A percentile compares a stretch with the other conserved stretches of the same genome.
Conservation (phyloP, 1,140 invertebrate genomes). For the Hyposmocoma kahamanoa region DNA sequence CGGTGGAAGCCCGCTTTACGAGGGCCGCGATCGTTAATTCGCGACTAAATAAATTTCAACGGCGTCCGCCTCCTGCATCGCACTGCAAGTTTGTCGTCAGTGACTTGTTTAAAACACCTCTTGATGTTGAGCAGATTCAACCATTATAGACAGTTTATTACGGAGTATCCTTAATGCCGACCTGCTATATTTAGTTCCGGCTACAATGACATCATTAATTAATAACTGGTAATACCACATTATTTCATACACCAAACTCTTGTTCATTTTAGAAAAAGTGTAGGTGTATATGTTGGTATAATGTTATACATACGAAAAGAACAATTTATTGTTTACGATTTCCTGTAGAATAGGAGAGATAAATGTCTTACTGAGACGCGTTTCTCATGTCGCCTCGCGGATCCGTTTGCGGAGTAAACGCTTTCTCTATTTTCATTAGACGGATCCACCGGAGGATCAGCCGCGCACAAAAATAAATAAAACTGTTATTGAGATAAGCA, state of each 20-base stretch:
- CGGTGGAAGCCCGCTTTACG: conserved; percentile 16
- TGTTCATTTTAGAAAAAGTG: too few species aligned
- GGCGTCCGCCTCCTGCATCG: too few species aligned
- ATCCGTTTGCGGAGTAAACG: conserved; percentile 12
- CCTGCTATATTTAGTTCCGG: too few species aligned
- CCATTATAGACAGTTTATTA: too few species aligned
- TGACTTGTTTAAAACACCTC: too few species aligned
- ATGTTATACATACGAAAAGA: too few species aligned
- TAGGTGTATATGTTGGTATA: conserved; percentile 17
- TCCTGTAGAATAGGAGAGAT: background rate
- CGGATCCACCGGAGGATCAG: conserved; percentile 33
- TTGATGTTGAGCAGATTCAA: too few species aligned
- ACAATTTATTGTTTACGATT: background rate
- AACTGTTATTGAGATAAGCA: conserved; percentile 73
- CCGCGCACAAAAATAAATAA: conserved; percentile 70
- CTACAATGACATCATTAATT: too few species aligned
- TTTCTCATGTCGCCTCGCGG: background rate
- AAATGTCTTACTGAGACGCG: background rate
- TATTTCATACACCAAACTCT: too few species aligned
- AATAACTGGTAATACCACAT: too few species aligned
- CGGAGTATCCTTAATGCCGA: too few species aligned
- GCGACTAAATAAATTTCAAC: conserved; percentile 19
- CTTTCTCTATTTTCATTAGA: conserved; percentile 64
- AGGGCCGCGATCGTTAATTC: conserved; percentile 22
- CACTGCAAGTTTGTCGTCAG: conserved; percentile 18